Evolutionary conservation across 23 tunicate genomes (phyloP), one percentile per base, ranked within the genome.

Genomic region (Oikopleura vanhoeffeni): DNA sequence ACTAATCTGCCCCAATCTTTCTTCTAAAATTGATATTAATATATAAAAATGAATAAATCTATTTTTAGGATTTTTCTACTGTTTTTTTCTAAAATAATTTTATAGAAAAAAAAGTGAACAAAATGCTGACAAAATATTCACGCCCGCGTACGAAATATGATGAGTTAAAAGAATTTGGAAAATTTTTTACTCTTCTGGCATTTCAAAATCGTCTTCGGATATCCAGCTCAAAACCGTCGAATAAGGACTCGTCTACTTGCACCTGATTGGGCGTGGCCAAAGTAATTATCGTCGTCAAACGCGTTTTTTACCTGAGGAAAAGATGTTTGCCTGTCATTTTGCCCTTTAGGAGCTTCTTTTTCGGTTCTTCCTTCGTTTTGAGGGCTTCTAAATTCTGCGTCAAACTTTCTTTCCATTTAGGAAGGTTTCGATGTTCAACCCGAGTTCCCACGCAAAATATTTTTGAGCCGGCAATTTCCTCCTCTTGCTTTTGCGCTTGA

Each of bases 401-500:
- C 88, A 93, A 93, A 33, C 85, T 85, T 41, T 76, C 40, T 88
- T 93, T 90, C 98, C 98, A 93, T n/a, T n/a, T n/a, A n/a, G n/a
- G n/a, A n/a, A n/a, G n/a, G n/a, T n/a, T n/a, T n/a, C n/a, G n/a
- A n/a, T n/a, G n/a, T n/a, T n/a, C n/a, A n/a, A 93, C 98, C 35
- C 89, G 89, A 0, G 94, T 93, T n/a, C 98, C 98, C 39, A 83
- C n/a, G n/a, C n/a, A 88, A 86, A 89, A 93, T 84, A 88, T 93
- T 42, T 90, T 87, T 90, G 87, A 76, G 57, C 75, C 41, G 85
- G 88, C 98, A 84, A 88, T 89, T 64, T 86, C 83, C 40, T 40
- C 76, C 82, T 93, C 94, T 42, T 85, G 88, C 84, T 90, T 91
- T 49, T 89, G 86, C 85, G 89, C 86, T 83, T 88, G 89, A 41